Percentiles rank a stretch among this genome's conserved stretches.
Evolutionary conservation across 2,113 vertebrate species (phyloP).

Genomic region (Phrynosoma platyrhinos): DNA sequence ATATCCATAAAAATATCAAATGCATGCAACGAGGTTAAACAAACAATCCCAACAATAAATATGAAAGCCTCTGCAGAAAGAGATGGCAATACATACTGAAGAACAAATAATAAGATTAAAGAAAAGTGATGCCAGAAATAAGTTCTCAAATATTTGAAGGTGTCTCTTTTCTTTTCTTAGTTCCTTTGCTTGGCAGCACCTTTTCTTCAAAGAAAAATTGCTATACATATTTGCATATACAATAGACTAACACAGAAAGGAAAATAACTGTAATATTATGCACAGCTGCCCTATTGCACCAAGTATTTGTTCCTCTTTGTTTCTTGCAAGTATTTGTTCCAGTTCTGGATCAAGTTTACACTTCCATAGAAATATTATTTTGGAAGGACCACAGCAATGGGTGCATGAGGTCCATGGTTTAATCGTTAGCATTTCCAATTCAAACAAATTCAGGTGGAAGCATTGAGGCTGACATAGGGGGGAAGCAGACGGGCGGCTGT

Average conservation of each 20-base stretch:
- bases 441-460: not conserved
- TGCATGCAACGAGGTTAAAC: slow-evolving; percentile 8
- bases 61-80: not conserved
- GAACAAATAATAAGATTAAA: slow-evolving; percentile 22
- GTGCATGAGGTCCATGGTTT: not conserved
- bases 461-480: not conserved
- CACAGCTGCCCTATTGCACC: not conserved
- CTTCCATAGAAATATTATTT: not conserved
- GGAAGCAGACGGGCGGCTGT: too few species aligned
- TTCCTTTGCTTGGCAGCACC: not conserved
- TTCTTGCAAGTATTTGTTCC: not conserved
- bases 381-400: not conserved
- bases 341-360: not conserved
- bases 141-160: slow-evolving; percentile 18
- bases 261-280: not conserved
- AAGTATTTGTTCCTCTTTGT: not conserved
- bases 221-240: not conserved
- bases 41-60: not conserved
- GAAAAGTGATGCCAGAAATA: not conserved
- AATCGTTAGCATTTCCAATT: not conserved
- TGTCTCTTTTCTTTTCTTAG: not conserved
- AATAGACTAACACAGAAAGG: not conserved
- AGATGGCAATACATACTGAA: not conserved
- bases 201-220: not conserved
- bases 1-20: not conserved